phyloP scores from a whole-genome alignment of 2,113 vertebrate species.

The Falco punctatus region DNA sequence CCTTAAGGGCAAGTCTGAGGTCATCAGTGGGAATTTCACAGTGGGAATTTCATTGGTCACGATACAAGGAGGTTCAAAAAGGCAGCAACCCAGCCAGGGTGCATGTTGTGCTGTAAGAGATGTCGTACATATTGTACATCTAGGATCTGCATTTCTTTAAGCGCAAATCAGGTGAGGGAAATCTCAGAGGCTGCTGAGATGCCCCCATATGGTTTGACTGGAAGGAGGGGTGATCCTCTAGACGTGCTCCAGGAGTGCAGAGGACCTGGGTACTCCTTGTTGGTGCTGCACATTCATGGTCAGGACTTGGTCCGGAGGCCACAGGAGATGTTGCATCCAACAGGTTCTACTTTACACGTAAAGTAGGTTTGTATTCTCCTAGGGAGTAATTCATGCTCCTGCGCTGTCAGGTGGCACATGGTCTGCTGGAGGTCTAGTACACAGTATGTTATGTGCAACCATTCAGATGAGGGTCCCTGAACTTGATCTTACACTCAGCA shows the following conservation, averaged over 20 bases:
- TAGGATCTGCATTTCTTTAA: neutral
- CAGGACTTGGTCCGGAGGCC: neutral
- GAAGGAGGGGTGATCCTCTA: neutral
- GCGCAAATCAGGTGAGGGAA: neutral
- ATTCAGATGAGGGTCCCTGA: neutral
- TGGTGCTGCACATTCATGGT: fast-evolving
- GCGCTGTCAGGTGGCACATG: neutral
- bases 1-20: neutral
- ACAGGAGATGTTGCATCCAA: neutral
- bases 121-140: fast-evolving
- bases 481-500: neutral
- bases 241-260: neutral
- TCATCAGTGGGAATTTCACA: neutral
- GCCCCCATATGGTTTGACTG: neutral
- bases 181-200: neutral
- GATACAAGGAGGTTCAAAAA: neutral
- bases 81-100: neutral
- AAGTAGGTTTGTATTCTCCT: neutral
- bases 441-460: neutral
- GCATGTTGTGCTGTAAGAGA: neutral
- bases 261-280: neutral
- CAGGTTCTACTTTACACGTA: neutral
- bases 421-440: neutral
- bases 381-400: neutral
- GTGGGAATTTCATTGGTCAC: neutral